A percentile compares a stretch with the other conserved stretches of the same genome.
These are phyloP conservation scores for Callaeas wilsoni DNA, from an alignment of 2,113 vertebrate genomes.

Conservation along the genomic window DNA sequence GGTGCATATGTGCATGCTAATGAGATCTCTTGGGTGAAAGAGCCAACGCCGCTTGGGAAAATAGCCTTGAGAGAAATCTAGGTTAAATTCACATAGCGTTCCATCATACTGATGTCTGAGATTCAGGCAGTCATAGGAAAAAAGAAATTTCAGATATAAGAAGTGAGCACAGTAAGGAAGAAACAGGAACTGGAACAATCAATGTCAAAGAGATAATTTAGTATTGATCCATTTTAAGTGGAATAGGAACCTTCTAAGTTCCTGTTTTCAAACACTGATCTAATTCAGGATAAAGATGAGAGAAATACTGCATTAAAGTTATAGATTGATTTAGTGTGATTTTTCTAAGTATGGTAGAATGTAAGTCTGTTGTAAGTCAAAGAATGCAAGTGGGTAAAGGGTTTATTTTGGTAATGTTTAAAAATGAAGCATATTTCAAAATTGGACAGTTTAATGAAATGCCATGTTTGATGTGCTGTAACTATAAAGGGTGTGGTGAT, in stretches of 20 bases:
- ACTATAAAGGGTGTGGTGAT: neutral
- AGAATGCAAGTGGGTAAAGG: neutral
- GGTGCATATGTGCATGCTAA: conserved; percentile 59
- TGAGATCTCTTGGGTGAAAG: conserved; percentile 59
- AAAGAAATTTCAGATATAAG: neutral
- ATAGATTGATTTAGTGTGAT: neutral
- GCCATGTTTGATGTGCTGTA: neutral
- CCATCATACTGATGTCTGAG: neutral
- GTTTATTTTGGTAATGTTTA: neutral
- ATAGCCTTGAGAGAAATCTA: conserved; percentile 58
- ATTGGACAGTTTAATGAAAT: neutral
- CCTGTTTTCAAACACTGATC: neutral
- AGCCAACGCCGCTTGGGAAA: conserved; percentile 30
- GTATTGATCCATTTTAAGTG: conserved; percentile 45
- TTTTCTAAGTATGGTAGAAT: neutral
- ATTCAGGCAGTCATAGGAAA: neutral
- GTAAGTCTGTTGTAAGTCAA: neutral
- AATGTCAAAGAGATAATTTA: conserved; percentile 51
- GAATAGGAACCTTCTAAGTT: neutral
- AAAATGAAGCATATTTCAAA: neutral
- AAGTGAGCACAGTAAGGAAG: neutral
- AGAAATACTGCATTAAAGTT: neutral
- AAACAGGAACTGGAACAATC: neutral
- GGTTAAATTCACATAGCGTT: conserved; percentile 29
- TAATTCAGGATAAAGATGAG: neutral